These are phyloP conservation scores for Microtus ochrogaster DNA, from an alignment of 2,113 vertebrate species.

Conservation along the genomic window DNA sequence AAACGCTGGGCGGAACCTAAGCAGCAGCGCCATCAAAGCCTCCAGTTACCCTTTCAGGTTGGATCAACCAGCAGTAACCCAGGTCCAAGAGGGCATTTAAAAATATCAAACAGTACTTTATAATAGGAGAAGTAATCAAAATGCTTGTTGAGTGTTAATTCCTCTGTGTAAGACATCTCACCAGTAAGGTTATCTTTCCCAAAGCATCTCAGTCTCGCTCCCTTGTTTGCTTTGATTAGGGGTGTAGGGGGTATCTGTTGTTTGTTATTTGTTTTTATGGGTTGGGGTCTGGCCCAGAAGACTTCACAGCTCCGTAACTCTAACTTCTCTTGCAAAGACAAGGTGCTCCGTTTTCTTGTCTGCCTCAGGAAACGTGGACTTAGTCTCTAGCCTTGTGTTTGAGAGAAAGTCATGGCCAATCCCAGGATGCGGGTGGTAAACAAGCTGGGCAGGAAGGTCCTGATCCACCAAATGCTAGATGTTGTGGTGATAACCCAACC, in stretches of 20 bases:
- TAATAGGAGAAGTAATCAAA: neutral
- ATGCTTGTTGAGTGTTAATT: neutral
- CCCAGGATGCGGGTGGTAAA: neutral
- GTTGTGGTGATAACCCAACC: neutral
- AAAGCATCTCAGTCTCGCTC: neutral
- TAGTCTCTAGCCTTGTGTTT: neutral
- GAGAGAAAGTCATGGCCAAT: conserved; percentile 33
- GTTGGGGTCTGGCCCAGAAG: neutral
- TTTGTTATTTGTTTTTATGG: neutral
- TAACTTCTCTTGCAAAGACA: neutral
- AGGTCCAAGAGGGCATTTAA: conserved; percentile 23
- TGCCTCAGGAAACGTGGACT: conserved; percentile 13
- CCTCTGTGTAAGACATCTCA: conserved; percentile 47
- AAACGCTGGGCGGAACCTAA: neutral
- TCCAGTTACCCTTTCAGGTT: conserved; percentile 50
- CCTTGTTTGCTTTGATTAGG: neutral
- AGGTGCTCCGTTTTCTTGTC: neutral
- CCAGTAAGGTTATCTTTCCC: conserved; percentile 13
- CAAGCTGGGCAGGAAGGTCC: neutral
- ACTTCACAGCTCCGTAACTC: neutral
- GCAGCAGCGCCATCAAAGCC: conserved; percentile 1
- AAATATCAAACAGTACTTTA: conserved; percentile 50
- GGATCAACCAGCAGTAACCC: conserved; percentile 38
- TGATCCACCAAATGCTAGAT: neutral
- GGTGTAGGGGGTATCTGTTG: neutral